Conservation (phyloP, 2,888 invertebrate genomes). For the Dione vanillae region DNA sequence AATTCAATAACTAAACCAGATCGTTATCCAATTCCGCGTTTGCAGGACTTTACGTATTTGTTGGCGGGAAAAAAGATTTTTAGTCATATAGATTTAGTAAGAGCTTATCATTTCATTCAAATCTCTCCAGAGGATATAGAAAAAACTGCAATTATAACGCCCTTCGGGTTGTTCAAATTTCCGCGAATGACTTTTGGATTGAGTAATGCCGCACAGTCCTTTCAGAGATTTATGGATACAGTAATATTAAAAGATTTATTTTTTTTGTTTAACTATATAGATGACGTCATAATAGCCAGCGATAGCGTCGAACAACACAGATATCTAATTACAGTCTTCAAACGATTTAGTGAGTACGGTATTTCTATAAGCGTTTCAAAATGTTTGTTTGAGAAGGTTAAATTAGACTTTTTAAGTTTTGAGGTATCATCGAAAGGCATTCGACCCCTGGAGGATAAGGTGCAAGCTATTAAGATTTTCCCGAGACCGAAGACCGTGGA, state of each 20-base stretch:
- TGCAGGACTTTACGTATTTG: conserved; percentile 42
- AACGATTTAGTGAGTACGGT: conserved; percentile 38
- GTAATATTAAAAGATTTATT: conserved; percentile 45
- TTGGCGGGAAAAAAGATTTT: conserved; percentile 40
- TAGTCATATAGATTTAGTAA: conserved; percentile 36
- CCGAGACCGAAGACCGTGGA: conserved; percentile 43
- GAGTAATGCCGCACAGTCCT: conserved; percentile 54
- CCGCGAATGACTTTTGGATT: conserved; percentile 43
- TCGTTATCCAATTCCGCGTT: conserved; percentile 37
- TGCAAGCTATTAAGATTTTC: conserved; percentile 36
- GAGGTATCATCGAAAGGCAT: conserved; percentile 13
- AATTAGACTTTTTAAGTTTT: too few relatives aligned
- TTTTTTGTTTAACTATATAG: conserved; percentile 51
- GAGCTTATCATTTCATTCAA: conserved; percentile 40
- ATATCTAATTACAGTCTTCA: conserved; percentile 41
- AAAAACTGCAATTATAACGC: conserved; percentile 42
- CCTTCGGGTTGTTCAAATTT: conserved; percentile 53
- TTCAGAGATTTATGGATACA: conserved; percentile 51
- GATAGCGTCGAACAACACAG: conserved; percentile 42
- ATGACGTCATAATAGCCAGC: conserved; percentile 53
- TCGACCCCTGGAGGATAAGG: conserved; percentile 11
- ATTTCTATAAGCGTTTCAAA: conserved; percentile 42
- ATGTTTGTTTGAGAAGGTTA: conserved; percentile 39
- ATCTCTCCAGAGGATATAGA: conserved; percentile 40
- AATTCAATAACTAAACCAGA: conserved; percentile 49